These are phyloP conservation scores for Andrena praecox DNA, from an alignment of 2,888 invertebrate genomes.

Conservation along the genomic window DNA sequence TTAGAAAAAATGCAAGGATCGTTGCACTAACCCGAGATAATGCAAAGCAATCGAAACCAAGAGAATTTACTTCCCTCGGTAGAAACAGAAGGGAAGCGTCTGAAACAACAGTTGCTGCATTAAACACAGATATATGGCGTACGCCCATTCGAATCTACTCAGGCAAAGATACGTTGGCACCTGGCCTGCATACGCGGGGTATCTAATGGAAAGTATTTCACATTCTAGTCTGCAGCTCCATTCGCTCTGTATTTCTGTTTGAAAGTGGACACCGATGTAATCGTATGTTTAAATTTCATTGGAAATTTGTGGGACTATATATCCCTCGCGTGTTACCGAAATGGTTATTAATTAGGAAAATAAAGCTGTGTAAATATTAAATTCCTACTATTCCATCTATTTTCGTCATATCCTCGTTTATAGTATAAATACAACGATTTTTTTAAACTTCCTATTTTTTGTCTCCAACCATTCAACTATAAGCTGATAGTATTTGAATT, in stretches of 20 bases:
- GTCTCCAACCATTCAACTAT: no score
- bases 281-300: background rate
- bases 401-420: no score
- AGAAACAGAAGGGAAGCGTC: background rate
- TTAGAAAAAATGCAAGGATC: background rate
- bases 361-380: background rate
- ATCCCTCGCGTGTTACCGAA: background rate
- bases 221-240: background rate
- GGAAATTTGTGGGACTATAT: background rate
- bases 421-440: no score
- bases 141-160: background rate
- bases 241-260: background rate
- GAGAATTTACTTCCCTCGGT: background rate
- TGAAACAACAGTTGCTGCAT: background rate
- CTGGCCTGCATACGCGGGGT: constrained; percentile 36
- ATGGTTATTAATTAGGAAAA: background rate
- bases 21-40: background rate
- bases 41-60: background rate
- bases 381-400: no score
- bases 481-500: no score
- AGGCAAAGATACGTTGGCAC: constrained; percentile 34
- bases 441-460: no score
- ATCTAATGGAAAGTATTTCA: constrained; percentile 33
- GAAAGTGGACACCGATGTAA: background rate
- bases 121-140: constrained; percentile 5